phyloP scores from a whole-genome alignment of 2,113 vertebrate species.

The Trochalopteron elliotii region DNA sequence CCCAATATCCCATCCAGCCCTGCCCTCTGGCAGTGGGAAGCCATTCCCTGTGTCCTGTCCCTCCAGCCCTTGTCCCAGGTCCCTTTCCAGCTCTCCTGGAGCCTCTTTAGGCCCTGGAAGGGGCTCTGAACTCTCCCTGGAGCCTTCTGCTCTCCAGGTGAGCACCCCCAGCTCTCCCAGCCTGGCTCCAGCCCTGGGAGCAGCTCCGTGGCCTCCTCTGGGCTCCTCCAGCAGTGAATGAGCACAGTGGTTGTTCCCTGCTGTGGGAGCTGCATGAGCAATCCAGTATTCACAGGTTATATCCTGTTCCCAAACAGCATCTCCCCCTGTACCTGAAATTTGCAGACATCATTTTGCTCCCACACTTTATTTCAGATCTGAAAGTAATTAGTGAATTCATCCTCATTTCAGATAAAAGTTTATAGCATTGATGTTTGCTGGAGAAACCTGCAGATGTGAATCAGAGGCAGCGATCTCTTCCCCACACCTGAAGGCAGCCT shows the following conservation, averaged over 20 bases:
- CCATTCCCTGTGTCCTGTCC: not conserved
- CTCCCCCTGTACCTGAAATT: not conserved
- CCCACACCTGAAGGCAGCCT: not conserved
- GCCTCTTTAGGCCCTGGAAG: not conserved
- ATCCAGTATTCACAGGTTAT: not conserved
- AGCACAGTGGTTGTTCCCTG: not conserved
- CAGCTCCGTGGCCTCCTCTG: rapidly evolving
- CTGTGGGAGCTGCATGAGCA: not conserved
- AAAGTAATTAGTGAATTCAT: not conserved
- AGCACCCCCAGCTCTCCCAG: too few species aligned
- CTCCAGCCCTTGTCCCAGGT: not conserved
- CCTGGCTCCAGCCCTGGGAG: too few species aligned
- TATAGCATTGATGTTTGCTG: not conserved
- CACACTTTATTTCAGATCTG: not conserved
- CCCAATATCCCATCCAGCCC: not conserved
- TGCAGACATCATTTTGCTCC: not conserved
- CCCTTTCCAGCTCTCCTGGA: not conserved
- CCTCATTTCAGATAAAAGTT: not conserved
- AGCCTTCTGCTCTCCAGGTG: not conserved
- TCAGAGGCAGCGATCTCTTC: not conserved
- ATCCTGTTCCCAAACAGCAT: rapidly evolving
- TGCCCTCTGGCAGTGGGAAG: not conserved
- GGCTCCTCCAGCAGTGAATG: not conserved
- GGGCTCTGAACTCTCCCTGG: not conserved
- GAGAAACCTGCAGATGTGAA: not conserved